Base-by-base conservation (phyloP, 2,888 invertebrate genomes). In the Cryptocheilus praepositus region DNA sequence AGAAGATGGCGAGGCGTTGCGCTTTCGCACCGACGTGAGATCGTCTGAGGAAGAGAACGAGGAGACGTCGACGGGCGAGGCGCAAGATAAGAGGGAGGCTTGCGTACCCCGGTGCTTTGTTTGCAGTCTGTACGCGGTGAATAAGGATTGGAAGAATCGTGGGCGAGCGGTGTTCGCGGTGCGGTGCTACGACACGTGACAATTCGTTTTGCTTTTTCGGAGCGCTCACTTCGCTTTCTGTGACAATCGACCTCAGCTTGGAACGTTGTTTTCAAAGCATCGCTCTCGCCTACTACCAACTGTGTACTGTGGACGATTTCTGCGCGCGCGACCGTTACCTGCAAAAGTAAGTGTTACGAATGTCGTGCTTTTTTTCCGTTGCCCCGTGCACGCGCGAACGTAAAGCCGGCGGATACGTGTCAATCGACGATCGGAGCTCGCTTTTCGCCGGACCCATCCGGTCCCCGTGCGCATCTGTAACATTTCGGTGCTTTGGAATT, bases 341-440 rank as follows among this genome's bases (percentile, higher is more conserved):
- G 54, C 28, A 54, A 54, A 54, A 54, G 54, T 54, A 54, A 54
- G 54, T 54, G 36, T 28, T n/a, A 22, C 22, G 2, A n/a, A 54
- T 18, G 8, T 54, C 18, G 22, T 54, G 4, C n/a, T n/a, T 11
- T 49, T 19, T 16, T 49, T 49, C 2, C 49, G 49, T 5, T 5
- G 1, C 4, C 5, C 3, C 19, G 8, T 11, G 2, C 53, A 13
- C 16, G 16, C 28, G 13, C 28, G 13, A 1, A 52, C 21, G 3
- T 19, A 21, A 36, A 4, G 28, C 28, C 28, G 28, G 28, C 28
- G 4, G 36, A 7, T 36, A 36, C 36, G 36, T 7, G 36, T 36
- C 36, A 36, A 36, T 36, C 36, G 36, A 36, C 8, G 11, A 36
- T 36, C 36, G 8, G 11, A 7, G n/a, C n/a, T n/a, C n/a, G n/a